Evolutionary conservation across 2,113 vertebrate species (phyloP).

Genomic region (Tauraco erythrolophus): DNA sequence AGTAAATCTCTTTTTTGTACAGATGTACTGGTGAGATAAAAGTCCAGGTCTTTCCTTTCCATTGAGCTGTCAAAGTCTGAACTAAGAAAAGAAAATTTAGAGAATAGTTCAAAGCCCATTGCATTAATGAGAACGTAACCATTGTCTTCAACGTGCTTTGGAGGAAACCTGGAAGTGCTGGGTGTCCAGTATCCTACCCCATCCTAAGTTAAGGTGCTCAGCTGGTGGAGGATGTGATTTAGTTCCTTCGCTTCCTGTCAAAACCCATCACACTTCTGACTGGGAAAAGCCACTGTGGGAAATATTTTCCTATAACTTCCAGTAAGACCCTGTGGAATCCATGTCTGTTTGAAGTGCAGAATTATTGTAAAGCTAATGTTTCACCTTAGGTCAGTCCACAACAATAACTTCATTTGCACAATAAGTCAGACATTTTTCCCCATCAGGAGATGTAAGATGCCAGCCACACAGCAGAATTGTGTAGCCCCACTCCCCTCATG

Average conservation of each 20-base stretch:
- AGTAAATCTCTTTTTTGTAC: background rate
- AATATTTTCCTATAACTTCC: background rate
- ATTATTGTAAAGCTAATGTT: background rate
- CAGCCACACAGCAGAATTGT: background rate
- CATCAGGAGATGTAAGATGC: background rate
- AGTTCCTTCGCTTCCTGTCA: background rate
- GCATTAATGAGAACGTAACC: accelerated
- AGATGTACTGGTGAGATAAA: background rate
- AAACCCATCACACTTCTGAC: background rate
- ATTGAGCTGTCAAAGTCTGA: background rate
- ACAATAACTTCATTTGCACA: background rate
- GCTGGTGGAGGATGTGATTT: background rate
- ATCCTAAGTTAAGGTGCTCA: background rate
- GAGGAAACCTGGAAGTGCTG: background rate
- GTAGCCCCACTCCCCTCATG: accelerated
- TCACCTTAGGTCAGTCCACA: background rate
- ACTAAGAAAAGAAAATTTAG: background rate
- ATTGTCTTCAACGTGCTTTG: background rate
- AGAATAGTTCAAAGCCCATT: background rate
- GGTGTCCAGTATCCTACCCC: background rate
- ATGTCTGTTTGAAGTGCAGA: background rate
- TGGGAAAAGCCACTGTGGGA: accelerated
- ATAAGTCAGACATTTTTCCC: background rate
- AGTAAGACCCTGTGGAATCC: background rate
- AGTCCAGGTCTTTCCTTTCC: background rate